Percentiles rank a stretch among this genome's conserved stretches.
These are phyloP conservation scores for Cetonia aurata DNA, from an alignment of 2,888 invertebrate species.

Conservation along the genomic window DNA sequence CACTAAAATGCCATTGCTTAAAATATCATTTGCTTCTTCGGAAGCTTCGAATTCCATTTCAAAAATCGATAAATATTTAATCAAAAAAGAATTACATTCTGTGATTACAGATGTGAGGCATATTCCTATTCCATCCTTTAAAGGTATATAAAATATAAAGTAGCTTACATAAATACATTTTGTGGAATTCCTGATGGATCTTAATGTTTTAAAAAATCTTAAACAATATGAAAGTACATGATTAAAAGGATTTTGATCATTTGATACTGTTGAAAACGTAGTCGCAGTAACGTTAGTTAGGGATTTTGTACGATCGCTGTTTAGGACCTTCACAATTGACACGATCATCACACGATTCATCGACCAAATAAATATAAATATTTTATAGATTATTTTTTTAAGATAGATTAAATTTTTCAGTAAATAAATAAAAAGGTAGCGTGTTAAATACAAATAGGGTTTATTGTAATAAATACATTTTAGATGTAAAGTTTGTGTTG, in stretches of 20 bases:
- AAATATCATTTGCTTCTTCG: conserved; percentile 64
- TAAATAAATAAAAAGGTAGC: no score
- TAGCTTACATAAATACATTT: conserved; percentile 22
- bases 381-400: neutral
- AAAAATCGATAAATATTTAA: conserved; percentile 33
- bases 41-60: conserved; percentile 49
- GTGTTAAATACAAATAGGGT: no score
- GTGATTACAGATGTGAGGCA: conserved; percentile 7
- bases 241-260: conserved; percentile 13
- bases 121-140: no score
- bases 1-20: conserved; percentile 66
- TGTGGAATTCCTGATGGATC: neutral
- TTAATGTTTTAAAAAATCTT: neutral
- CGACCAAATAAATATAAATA: neutral
- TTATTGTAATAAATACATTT: no score
- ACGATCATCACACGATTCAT: neutral
- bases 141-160: no score
- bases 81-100: conserved; percentile 20
- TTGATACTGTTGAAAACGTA: conserved; percentile 23
- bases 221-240: conserved; percentile 13
- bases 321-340: conserved; percentile 13
- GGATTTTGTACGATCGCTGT: conserved; percentile 2
- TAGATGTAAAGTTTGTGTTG: no score
- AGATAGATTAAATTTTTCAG: no score
- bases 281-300: conserved; percentile 6